phyloP scores from a whole-genome alignment of 2,113 vertebrate species.

The Bettongia penicillata region DNA sequence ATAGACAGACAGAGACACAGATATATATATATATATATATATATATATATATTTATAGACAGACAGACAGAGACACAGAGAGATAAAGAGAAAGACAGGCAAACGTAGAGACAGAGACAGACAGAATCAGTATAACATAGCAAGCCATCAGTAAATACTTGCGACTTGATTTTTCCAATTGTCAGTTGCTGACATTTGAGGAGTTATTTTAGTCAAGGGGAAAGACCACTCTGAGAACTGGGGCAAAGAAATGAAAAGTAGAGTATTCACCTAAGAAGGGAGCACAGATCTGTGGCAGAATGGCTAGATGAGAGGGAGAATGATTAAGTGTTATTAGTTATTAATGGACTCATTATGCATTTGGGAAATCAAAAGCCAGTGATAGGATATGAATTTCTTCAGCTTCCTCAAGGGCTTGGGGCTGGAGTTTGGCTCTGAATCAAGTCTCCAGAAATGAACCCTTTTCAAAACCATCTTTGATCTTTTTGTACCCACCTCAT shows the following conservation, averaged over 20 bases:
- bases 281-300: neutral
- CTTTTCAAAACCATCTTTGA: neutral
- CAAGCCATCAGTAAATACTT: neutral
- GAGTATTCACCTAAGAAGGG: neutral
- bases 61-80: neutral
- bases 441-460: neutral
- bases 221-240: neutral
- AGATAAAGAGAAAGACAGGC: neutral
- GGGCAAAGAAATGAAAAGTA: neutral
- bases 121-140: neutral
- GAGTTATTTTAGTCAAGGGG: neutral
- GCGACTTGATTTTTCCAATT: neutral
- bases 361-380: neutral
- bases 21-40: too few relatives aligned
- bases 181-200: neutral
- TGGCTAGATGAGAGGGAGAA: neutral
- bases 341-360: neutral
- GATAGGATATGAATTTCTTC: neutral
- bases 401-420: neutral
- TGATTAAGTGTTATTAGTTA: neutral
- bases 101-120: neutral
- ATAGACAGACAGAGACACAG: too few relatives aligned
- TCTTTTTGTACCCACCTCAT: neutral
- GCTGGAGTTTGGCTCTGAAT: neutral
- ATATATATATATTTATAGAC: too few relatives aligned